A percentile compares a stretch with the other conserved stretches of the same genome.
Evolutionary conservation across 1,140 invertebrate species (phyloP).

Genomic region (Propsilocerus akamusi): DNA sequence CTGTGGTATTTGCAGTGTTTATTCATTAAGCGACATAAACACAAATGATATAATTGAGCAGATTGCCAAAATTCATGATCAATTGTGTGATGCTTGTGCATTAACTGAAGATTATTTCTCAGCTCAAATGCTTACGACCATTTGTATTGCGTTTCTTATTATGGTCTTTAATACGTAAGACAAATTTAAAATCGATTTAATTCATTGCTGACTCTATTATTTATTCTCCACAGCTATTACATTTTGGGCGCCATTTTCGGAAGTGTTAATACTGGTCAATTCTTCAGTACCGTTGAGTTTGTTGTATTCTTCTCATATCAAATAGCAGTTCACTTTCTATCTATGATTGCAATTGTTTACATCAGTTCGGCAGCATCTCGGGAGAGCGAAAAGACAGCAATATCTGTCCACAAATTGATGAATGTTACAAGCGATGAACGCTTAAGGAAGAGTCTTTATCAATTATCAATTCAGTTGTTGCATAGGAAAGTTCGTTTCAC

Average conservation of each 20-base stretch:
- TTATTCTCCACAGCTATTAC: conserved; percentile 11
- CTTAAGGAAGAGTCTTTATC: conserved; percentile 19
- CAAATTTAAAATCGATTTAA: neutral
- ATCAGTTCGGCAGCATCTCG: conserved; percentile 22
- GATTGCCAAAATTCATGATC: conserved; percentile 20
- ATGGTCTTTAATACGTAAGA: conserved; percentile 19
- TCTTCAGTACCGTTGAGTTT: conserved; percentile 22
- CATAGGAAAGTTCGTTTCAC: conserved; percentile 22
- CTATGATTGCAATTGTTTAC: conserved; percentile 21
- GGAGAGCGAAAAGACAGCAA: conserved; percentile 20
- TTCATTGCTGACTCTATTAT: neutral
- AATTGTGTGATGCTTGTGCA: conserved; percentile 21
- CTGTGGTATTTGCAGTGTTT: neutral
- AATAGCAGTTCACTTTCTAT: conserved; percentile 21
- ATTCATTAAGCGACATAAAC: neutral
- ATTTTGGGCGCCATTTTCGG: conserved; percentile 22
- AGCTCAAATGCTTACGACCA: conserved; percentile 20
- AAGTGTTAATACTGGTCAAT: conserved; percentile 19
- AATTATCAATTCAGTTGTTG: conserved; percentile 21
- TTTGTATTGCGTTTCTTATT: conserved; percentile 21
- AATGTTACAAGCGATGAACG: conserved; percentile 18
- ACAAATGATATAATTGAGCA: conserved; percentile 11
- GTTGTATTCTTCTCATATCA: conserved; percentile 22
- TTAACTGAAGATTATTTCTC: conserved; percentile 24
- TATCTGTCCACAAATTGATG: conserved; percentile 18